Conservation (phyloP, 2,888 invertebrate genomes). For the Drosophila formosana region DNA sequence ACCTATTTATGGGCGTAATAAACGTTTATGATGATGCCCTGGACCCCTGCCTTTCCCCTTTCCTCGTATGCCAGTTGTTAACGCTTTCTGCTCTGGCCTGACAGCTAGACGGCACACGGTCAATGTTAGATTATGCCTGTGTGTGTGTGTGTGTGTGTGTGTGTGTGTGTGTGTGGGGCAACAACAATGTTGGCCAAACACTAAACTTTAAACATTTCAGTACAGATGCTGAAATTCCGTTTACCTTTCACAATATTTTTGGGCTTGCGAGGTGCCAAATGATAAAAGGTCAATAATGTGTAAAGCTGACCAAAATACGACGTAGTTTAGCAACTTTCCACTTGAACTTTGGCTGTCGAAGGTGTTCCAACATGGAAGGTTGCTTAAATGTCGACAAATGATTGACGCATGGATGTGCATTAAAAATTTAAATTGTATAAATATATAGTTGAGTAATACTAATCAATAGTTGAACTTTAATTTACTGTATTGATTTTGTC, state of each 20-base stretch:
- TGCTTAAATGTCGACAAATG: neutral
- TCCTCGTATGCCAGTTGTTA: conserved; percentile 21
- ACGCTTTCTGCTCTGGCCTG: conserved; percentile 5
- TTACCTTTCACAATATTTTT: conserved; percentile 18
- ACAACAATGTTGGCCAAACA: conserved; percentile 61
- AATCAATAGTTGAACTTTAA: neutral
- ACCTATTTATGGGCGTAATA: conserved; percentile 79
- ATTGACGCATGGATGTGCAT: neutral
- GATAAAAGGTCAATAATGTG: conserved; percentile 37
- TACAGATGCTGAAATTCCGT: conserved; percentile 22
- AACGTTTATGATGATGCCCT: conserved; percentile 79
- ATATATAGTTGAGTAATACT: neutral
- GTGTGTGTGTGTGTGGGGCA: conserved; percentile 14
- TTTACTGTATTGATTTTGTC: too few species aligned
- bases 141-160: conserved; percentile 20
- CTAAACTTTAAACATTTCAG: conserved; percentile 57
- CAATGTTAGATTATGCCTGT: conserved; percentile 47
- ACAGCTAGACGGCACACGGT: conserved; percentile 34
- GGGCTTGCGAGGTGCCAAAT: conserved; percentile 22
- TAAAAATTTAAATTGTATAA: neutral
- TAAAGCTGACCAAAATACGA: neutral
- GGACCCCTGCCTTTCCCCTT: neutral
- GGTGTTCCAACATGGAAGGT: neutral
- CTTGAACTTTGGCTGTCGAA: conserved; percentile 31
- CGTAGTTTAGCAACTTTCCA: conserved; percentile 29